phyloP scores from a whole-genome alignment of 2,888 invertebrate genomes.

The Blastobasis lacticolella region DNA sequence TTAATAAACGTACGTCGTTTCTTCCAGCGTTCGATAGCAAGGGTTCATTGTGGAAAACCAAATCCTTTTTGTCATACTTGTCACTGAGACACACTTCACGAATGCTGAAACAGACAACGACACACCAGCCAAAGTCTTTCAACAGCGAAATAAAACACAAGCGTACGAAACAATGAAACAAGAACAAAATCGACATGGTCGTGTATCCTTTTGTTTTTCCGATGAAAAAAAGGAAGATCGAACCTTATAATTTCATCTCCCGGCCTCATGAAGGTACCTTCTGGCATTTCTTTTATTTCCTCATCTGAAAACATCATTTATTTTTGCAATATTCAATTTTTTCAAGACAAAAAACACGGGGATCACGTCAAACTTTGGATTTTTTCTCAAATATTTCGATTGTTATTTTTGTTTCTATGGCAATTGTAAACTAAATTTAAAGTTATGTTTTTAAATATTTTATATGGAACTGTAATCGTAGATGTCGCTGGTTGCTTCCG shows the following conservation, averaged over 20 bases:
- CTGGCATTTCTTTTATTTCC: conserved; percentile 63
- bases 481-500: too few relatives aligned
- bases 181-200: conserved; percentile 39
- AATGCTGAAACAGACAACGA: conserved; percentile 42
- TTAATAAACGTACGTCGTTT: conserved; percentile 43
- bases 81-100: conserved; percentile 61
- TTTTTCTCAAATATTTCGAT: conserved; percentile 37
- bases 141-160: conserved; percentile 25
- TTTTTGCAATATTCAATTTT: conserved; percentile 66
- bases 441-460: too few relatives aligned
- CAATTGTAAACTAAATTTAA: conserved; percentile 27
- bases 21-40: conserved; percentile 39
- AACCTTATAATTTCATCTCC: conserved; percentile 68
- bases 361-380: conserved; percentile 45
- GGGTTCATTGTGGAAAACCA: conserved; percentile 40
- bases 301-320: conserved; percentile 69
- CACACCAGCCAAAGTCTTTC: conserved; percentile 12
- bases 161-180: conserved; percentile 25
- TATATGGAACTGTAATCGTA: too few relatives aligned
- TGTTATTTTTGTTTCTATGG: conserved; percentile 54
- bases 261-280: conserved; percentile 52
- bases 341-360: conserved; percentile 50
- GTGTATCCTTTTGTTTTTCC: conserved; percentile 28
- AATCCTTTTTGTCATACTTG: conserved; percentile 55
- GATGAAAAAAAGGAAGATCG: conserved; percentile 31